phyloP scores from a whole-genome alignment of 2,113 vertebrate genomes.

The Apus apus region DNA sequence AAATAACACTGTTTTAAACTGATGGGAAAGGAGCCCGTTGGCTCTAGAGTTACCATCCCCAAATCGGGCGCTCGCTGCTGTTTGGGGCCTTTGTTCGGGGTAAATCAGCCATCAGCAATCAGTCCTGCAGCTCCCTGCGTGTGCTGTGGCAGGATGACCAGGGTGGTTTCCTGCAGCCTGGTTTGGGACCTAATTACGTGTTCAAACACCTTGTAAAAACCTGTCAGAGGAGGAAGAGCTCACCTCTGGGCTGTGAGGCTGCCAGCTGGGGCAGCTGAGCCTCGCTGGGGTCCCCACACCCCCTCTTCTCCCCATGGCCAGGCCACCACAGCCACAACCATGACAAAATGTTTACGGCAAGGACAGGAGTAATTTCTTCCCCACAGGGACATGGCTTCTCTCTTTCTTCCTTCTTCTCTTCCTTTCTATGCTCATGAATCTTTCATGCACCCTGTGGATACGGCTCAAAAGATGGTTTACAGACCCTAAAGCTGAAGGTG shows the following conservation, averaged over 20 bases:
- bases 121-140: constrained; percentile 85
- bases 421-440: rapidly evolving
- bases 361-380: neutral
- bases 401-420: neutral
- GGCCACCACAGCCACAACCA: rapidly evolving
- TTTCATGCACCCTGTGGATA: rapidly evolving
- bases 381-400: neutral
- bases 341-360: neutral
- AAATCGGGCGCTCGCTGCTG: constrained; percentile 79
- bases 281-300: rapidly evolving
- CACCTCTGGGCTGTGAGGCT: neutral
- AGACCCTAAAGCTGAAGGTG: neutral
- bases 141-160: constrained; percentile 85
- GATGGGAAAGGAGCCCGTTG: constrained; percentile 83
- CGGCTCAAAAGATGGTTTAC: neutral
- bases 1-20: constrained; percentile 64
- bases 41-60: constrained; percentile 84
- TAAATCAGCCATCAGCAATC: constrained; percentile 91
- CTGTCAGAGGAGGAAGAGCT: constrained; percentile 30
- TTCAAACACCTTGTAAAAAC: constrained; percentile 70
- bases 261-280: neutral
- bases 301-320: neutral
- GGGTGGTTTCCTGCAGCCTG: constrained; percentile 83
- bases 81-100: constrained; percentile 89
- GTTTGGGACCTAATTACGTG: constrained; percentile 77